phyloP scores from a whole-genome alignment of 2,888 invertebrate species.

The Acanthosoma haemorrhoidale region DNA sequence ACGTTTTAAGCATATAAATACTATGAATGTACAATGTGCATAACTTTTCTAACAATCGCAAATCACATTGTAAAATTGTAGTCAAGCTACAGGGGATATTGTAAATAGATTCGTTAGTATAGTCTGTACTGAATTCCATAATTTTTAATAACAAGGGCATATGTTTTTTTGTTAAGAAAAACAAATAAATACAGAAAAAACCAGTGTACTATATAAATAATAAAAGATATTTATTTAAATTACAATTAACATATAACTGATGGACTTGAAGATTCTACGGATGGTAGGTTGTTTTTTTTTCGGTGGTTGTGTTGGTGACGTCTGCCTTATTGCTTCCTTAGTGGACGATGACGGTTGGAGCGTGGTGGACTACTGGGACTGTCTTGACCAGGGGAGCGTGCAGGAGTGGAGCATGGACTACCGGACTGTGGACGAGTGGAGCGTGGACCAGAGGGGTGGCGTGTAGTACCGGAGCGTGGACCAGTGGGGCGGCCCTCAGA shows the following conservation, averaged over 20 bases:
- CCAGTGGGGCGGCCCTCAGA: constrained; percentile 43
- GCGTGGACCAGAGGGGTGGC: constrained; percentile 46
- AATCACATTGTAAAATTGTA: no score
- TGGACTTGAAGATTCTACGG: no score
- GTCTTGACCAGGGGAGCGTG: constrained; percentile 30
- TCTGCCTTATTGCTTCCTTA: constrained; percentile 11
- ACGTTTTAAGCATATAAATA: no score
- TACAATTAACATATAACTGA: neutral
- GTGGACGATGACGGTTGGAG: constrained; percentile 42
- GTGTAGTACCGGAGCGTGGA: constrained; percentile 44
- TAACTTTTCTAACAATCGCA: no score
- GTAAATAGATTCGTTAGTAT: no score
- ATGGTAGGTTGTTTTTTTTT: no score
- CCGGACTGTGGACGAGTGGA: constrained; percentile 45
- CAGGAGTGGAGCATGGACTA: constrained; percentile 41
- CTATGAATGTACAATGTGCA: no score
- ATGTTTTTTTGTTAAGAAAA: no score
- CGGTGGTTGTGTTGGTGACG: neutral
- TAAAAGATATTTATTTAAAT: constrained; percentile 6
- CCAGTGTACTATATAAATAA: neutral
- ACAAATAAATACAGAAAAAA: no score
- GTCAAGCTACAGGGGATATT: no score
- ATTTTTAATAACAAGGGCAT: no score
- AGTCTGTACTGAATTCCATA: no score
- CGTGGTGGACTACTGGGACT: constrained; percentile 47